Evolutionary conservation across 2,888 invertebrate genomes (phyloP), one percentile per base, ranked within the genome.

Genomic region (Emmelina monodactyla): DNA sequence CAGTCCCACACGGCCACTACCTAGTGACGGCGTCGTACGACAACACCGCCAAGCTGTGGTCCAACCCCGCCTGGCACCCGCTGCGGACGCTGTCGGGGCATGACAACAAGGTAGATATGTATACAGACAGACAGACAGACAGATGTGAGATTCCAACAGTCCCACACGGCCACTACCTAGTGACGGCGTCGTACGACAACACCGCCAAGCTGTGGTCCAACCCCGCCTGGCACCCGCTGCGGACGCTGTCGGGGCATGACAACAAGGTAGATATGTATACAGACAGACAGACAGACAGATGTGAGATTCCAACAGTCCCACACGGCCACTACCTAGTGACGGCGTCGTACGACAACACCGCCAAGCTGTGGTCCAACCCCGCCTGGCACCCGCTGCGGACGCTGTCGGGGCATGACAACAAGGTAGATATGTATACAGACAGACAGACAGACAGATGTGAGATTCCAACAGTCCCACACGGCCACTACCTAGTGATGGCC

Each of bases 321-420:
- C n/a, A 86, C 39, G 96, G 97, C 0, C 89, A 94, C 57, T 98
- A 91, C 65, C 73, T 99, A 30, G 86, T 96, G 28, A 95, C 97
- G 0, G 85, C 92, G 0, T 97, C 97, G 0, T 99, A 97, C 62
- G 99, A 99, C 59, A 87, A 88, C 47, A 89, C 91, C 1, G 91
- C 92, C 1, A 97, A 96, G 80, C 79, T 94, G 32, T 99, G 99
- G 99, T 92, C 96, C 0, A 92, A 91, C 60, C 92, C 95, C 41
- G 94, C 94, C 1, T 99, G 97, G 96, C 95, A 98, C 50, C 97
- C 97, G 0, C 79, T 99, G n/a, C 88, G 94, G 55, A 94, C 96
- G 0, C 79, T 99, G 12, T 90, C 92, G 5, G 98, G 97, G 1
- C 98, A 99, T 54, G 97, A 97, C 61, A 93, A 94, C 10, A 97